These are phyloP conservation scores for Phaenicophaeus curvirostris DNA, from an alignment of 2,797 vertebrate genomes.

Conservation along the genomic window DNA sequence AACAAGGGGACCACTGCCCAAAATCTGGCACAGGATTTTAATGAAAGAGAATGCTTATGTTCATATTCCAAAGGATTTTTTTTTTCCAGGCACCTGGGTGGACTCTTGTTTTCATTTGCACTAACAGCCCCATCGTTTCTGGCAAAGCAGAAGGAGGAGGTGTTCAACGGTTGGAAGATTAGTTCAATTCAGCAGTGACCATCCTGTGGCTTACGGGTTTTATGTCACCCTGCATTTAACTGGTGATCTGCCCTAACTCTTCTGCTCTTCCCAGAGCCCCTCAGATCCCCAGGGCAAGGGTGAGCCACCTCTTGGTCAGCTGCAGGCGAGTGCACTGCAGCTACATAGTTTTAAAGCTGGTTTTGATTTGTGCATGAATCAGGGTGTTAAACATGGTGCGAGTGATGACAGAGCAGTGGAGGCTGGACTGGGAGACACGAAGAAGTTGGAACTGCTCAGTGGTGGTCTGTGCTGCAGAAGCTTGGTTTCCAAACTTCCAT, in stretches of 20 bases:
- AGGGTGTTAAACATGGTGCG: background rate
- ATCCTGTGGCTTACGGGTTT: background rate
- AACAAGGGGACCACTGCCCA: background rate
- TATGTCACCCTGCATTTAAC: background rate
- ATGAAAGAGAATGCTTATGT: background rate
- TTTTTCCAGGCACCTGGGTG: background rate
- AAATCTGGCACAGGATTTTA: background rate
- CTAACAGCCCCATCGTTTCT: background rate
- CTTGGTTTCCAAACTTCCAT: background rate
- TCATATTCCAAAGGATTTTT: background rate
- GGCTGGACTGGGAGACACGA: accelerated
- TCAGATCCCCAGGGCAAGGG: background rate
- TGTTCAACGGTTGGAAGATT: background rate
- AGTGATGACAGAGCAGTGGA: background rate
- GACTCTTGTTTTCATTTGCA: background rate
- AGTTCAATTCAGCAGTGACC: background rate
- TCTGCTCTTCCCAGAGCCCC: background rate
- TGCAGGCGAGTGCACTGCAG: background rate
- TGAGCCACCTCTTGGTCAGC: background rate
- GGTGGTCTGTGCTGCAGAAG: background rate
- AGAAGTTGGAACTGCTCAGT: accelerated
- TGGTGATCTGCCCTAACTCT: background rate
- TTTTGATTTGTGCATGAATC: background rate
- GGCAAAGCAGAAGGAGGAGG: background rate
- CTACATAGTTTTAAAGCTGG: background rate